These are phyloP conservation scores for Anguilla japonica DNA, from an alignment of 2,113 vertebrate species.

Conservation along the genomic window DNA sequence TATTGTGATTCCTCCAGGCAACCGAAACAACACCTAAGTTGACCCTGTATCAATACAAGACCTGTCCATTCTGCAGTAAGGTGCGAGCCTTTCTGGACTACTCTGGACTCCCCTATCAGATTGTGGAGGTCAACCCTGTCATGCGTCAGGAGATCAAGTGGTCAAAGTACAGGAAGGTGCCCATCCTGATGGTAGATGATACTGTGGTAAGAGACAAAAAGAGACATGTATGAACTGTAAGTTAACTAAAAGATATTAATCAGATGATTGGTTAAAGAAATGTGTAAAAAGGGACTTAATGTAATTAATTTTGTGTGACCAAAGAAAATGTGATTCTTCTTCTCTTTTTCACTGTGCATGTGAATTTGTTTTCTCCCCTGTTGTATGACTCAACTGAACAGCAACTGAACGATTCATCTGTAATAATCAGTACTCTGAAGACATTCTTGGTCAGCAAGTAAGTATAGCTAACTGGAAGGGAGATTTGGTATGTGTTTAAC, in stretches of 20 bases:
- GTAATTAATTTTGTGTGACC: background rate
- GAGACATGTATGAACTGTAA: background rate
- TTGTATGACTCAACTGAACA: conserved; percentile 50
- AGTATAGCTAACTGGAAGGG: conserved; percentile 47
- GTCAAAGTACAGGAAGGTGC: conserved; percentile 93
- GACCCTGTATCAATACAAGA: conserved; percentile 96
- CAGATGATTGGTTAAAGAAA: background rate
- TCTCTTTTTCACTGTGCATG: background rate
- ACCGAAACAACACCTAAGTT: conserved; percentile 61
- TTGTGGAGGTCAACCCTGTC: conserved; percentile 95
- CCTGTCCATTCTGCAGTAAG: conserved; percentile 98
- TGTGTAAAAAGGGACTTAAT: background rate
- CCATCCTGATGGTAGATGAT: conserved; percentile 76
- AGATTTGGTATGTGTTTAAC: background rate
- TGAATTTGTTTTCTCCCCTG: background rate
- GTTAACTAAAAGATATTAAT: background rate
- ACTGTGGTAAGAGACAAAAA: conserved; percentile 50
- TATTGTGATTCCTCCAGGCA: conserved; percentile 40
- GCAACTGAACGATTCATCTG: conserved; percentile 95
- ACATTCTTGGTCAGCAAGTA: conserved; percentile 83
- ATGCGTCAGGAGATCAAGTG: conserved; percentile 92
- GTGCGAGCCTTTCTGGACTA: conserved; percentile 94
- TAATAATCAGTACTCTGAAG: conserved; percentile 93
- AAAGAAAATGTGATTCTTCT: background rate
- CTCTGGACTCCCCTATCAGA: conserved; percentile 82